Base-by-base conservation (phyloP, 2,113 vertebrate genomes). In the Heterochromis multidens region DNA sequence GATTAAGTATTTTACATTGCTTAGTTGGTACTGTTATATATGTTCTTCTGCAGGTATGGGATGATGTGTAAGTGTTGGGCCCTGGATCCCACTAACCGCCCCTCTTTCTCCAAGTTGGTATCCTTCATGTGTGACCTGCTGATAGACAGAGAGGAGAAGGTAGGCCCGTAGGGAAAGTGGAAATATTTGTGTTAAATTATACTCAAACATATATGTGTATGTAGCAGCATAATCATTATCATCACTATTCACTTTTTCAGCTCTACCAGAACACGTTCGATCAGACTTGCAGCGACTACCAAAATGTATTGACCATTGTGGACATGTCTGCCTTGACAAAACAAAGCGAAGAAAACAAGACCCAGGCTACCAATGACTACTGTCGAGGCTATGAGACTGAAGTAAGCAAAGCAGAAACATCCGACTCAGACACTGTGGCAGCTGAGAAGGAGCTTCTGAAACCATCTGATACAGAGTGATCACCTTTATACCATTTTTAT, bases 51-150 rank as follows among this genome's bases (percentile, higher is more conserved):
- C 91, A 98, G 99, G 88, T 99, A 99, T n/a, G 43, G 13, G 2
- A 86, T 97, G 33, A 98, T 99, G 97, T 93, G 96, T 10, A 96
- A 95, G 80, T 99, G 98, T 91, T 99, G 98, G 98, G 95, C 95
- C 65, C 95, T 97, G 79, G 96, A 98, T 87, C 95, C 97, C 2
- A 88, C 87, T 78, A 93, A 96, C 83, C 96, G 99, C 35, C 99
- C 98, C 0, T 95, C 96, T 27, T 99, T 99, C 95, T 97, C 97
- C 46, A 92, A 95, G 79, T 90, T 99, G 82, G 96, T 97, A 91
- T 96, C 95, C 9, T 96, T 96, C 77, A 95, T 98, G 93, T 96
- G 95, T 8, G 94, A 94, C 91, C 97, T 97, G 94, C 95, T 99
- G 92, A 93, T 92, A 10, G 95, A 96, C 43, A 94, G 94, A 82